phyloP scores from a whole-genome alignment of 1,140 invertebrate genomes.

The Cydia strobilella region DNA sequence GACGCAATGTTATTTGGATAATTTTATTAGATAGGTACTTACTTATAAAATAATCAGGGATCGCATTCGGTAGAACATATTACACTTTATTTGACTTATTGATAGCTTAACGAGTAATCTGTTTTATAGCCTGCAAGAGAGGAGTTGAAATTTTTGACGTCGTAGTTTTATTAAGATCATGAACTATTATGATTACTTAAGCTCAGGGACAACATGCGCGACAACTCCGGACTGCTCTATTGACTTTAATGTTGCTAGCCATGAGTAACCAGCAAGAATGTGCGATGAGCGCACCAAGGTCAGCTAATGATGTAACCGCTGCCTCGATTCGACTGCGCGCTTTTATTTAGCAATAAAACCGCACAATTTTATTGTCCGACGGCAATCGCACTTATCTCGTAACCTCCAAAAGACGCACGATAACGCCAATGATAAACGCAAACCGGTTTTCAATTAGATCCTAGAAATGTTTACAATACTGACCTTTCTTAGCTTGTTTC shows the following conservation, averaged over 20 bases:
- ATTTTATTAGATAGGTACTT: too few relatives aligned
- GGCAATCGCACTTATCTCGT: conserved; percentile 28
- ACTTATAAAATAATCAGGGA: too few relatives aligned
- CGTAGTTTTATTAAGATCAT: background rate
- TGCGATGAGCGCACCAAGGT: conserved; percentile 62
- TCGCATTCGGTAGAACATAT: too few relatives aligned
- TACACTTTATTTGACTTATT: too few relatives aligned
- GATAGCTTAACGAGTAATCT: too few relatives aligned
- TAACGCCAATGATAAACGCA: conserved; percentile 14
- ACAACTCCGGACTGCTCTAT: conserved; percentile 30
- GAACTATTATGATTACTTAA: conserved; percentile 7
- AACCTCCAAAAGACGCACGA: conserved; percentile 25
- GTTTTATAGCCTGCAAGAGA: too few relatives aligned
- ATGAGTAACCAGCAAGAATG: conserved; percentile 51
- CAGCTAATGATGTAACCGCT: conserved; percentile 64
- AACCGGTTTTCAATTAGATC: conserved; percentile 13
- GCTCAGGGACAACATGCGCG: background rate
- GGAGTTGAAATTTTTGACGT: background rate
- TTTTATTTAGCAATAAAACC: conserved; percentile 44
- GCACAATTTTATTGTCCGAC: conserved; percentile 49
- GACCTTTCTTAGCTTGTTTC: conserved; percentile 80
- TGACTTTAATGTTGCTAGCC: conserved; percentile 41
- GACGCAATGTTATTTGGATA: background rate
- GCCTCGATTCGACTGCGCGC: conserved; percentile 47
- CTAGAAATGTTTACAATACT: conserved; percentile 34